Conservation (phyloP, 2,113 vertebrate genomes). For the Anser brachyrhynchus region DNA sequence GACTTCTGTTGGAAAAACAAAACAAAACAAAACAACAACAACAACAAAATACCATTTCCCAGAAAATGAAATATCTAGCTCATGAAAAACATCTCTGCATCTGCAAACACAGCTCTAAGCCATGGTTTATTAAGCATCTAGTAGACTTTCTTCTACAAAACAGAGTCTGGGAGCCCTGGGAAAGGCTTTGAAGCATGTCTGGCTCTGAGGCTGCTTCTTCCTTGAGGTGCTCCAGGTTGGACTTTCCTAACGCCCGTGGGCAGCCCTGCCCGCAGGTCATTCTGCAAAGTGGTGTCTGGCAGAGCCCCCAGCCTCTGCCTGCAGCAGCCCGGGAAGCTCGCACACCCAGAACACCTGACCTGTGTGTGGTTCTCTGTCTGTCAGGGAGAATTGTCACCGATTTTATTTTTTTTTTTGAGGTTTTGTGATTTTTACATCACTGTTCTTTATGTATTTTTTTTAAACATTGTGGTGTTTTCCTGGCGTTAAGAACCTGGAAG, state of each 20-base stretch:
- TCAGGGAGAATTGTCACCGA: too few species aligned
- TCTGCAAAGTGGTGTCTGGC: background rate
- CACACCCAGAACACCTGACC: background rate
- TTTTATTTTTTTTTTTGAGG: background rate
- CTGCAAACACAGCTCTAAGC: background rate
- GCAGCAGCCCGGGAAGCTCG: background rate
- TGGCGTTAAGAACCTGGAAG: background rate
- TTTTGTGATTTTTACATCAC: background rate
- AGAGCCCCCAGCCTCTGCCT: background rate
- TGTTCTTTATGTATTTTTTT: background rate
- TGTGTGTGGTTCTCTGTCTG: fast-evolving
- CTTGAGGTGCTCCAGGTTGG: fast-evolving
- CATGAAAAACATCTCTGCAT: background rate
- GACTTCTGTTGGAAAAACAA: background rate
- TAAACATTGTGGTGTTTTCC: background rate
- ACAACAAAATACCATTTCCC: background rate
- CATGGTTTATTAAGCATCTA: background rate
- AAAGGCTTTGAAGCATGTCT: background rate
- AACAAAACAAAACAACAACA: background rate
- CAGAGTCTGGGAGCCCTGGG: background rate
- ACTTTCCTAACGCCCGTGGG: background rate
- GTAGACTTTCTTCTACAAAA: background rate
- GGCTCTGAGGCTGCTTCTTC: background rate
- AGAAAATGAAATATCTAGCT: background rate
- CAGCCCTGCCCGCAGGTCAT: background rate